These are phyloP conservation scores for Larimichthys crocea DNA, from an alignment of 2,113 vertebrate genomes.

Conservation along the genomic window DNA sequence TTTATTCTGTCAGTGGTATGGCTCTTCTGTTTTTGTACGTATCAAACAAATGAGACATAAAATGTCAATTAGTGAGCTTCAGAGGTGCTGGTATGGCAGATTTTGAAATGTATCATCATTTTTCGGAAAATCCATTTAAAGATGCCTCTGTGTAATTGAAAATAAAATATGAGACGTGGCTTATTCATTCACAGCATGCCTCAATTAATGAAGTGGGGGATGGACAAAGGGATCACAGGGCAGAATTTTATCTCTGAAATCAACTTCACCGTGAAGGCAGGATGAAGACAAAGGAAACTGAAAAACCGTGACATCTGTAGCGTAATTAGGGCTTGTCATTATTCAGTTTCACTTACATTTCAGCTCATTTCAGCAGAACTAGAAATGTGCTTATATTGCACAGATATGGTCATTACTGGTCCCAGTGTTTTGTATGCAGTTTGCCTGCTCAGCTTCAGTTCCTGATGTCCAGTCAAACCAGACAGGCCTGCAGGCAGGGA, in stretches of 20 bases:
- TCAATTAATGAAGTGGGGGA: neutral
- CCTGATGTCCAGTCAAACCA: conserved; percentile 14
- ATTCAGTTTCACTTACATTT: conserved; percentile 13
- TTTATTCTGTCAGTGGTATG: too few species aligned
- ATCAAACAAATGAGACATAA: neutral
- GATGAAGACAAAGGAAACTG: neutral
- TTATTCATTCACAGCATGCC: neutral
- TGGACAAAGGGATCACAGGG: neutral
- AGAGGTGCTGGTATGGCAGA: neutral
- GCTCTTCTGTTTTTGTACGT: neutral
- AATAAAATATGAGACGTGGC: neutral
- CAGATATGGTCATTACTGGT: neutral
- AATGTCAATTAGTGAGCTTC: neutral
- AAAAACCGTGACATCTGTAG: neutral
- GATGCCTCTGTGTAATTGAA: neutral
- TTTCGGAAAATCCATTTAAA: neutral
- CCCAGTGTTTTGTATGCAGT: neutral
- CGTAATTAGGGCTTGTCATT: neutral
- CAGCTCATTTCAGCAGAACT: neutral
- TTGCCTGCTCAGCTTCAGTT: conserved; percentile 1
- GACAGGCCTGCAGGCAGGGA: conserved; percentile 40
- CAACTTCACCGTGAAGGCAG: too few species aligned
- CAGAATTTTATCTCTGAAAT: neutral
- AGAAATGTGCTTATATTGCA: neutral
- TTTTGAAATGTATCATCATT: neutral